Evolutionary conservation across 2,113 vertebrate species (phyloP), one percentile per base, ranked within the genome.

Genomic region (Rhea pennata): DNA sequence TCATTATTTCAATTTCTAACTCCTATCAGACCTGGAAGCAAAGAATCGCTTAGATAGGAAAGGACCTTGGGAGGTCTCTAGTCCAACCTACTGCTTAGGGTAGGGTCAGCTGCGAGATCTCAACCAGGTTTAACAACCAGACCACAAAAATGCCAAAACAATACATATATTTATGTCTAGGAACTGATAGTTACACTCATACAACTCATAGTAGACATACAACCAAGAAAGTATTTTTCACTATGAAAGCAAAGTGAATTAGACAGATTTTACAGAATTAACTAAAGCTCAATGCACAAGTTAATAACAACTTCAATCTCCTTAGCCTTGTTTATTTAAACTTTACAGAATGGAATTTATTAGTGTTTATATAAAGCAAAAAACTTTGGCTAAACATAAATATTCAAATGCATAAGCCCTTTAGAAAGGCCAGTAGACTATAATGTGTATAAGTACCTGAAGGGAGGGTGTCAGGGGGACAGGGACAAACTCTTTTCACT

Each of bases 221-320:
- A 88, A 56, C 56, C 56, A 29, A 90, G 36, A 54, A 12, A 64
- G 36, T 31, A 22, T 54, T 53, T 26, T 44, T 56, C 84, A 87
- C 77, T 96, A 4, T 54, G 65, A 79, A 94, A 88, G 61, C 21
- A 62, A 80, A 74, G 46, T 66, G 72, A 92, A 77, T 27, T 44
- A 86, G 70, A 8, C 15, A 94, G 82, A 77, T 81, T 92, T 76
- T 90, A 80, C 31, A 92, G 77, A 84, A 89, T 79, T 94, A 95
- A 53, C 73, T 82, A n/a, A 46, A 95, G 61, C 59, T 71, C 42
- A 24, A 80, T 65, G 42, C 26, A 19, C 51, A 84, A 86, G 13
- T 88, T 94, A 86, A 86, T 54, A 74, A 76, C 13, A 91, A 56
- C 58, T 74, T 92, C 56, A 70, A 67, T 78, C 12, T 39, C 46